Conservation (phyloP, 2,888 invertebrate genomes). For the Oxyteleia sp. region DNA sequence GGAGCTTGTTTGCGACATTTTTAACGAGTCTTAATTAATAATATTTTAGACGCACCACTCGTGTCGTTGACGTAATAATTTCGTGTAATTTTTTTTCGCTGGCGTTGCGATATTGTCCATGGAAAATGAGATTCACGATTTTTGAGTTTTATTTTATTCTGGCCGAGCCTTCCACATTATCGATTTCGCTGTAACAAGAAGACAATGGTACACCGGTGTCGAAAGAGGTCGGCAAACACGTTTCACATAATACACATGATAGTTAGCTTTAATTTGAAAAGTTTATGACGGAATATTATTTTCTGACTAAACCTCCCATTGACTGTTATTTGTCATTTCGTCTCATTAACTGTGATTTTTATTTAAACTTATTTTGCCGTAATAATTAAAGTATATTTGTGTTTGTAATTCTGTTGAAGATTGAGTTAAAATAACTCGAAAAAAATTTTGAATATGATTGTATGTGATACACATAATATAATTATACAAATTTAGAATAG, state of each 20-base stretch:
- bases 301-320: constrained; percentile 19
- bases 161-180: constrained; percentile 54
- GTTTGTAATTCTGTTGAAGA: too few species aligned
- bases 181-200: constrained; percentile 66
- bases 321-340: constrained; percentile 30
- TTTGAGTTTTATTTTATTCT: constrained; percentile 48
- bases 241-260: constrained; percentile 61
- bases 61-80: neutral
- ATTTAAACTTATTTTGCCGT: too few species aligned
- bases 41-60: too few species aligned
- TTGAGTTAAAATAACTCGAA: too few species aligned
- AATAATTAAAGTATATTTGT: too few species aligned
- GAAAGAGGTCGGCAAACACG: constrained; percentile 66
- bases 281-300: constrained; percentile 60
- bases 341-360: too few species aligned
- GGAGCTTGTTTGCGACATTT: too few species aligned
- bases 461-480: too few species aligned
- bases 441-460: too few species aligned
- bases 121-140: constrained; percentile 69
- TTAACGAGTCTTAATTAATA: too few species aligned
- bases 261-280: constrained; percentile 61
- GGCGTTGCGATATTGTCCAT: constrained; percentile 15
- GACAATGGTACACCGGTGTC: constrained; percentile 63
- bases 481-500: too few species aligned
- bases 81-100: neutral